Conservation (phyloP, 2,113 vertebrate species). For the Dasypus novemcinctus region DNA sequence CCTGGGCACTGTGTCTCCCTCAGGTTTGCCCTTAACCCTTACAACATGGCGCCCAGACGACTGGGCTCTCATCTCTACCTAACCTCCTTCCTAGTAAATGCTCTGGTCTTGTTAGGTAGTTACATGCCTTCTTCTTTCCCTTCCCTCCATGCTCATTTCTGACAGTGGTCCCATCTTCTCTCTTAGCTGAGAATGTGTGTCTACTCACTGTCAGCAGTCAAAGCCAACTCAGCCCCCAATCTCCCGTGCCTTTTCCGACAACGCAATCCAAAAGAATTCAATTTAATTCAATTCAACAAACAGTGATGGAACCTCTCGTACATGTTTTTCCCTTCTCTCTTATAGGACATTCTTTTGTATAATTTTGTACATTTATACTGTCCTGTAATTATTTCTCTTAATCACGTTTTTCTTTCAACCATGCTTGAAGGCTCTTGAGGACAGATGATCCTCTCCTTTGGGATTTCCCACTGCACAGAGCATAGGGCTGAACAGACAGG, state of each 20-base stretch:
- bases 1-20: not conserved
- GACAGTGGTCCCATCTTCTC: not conserved
- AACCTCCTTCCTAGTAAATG: not conserved
- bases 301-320: not conserved
- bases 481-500: not conserved
- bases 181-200: not conserved
- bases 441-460: not conserved
- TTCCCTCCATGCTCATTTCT: not conserved
- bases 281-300: not conserved
- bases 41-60: not conserved
- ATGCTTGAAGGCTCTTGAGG: not conserved
- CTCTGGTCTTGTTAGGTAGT: not conserved
- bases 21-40: not conserved
- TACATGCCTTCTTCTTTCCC: too few relatives aligned
- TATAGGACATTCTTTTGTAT: not conserved
- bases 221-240: not conserved
- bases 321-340: not conserved
- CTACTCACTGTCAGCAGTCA: not conserved
- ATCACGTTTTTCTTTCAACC: not conserved
- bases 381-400: not conserved
- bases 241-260: not conserved
- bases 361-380: not conserved
- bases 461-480: not conserved
- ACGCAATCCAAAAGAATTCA: not conserved
- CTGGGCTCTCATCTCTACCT: not conserved